These are phyloP conservation scores for Trachelus stipa DNA, from an alignment of 2,888 invertebrate genomes.

Conservation along the genomic window DNA sequence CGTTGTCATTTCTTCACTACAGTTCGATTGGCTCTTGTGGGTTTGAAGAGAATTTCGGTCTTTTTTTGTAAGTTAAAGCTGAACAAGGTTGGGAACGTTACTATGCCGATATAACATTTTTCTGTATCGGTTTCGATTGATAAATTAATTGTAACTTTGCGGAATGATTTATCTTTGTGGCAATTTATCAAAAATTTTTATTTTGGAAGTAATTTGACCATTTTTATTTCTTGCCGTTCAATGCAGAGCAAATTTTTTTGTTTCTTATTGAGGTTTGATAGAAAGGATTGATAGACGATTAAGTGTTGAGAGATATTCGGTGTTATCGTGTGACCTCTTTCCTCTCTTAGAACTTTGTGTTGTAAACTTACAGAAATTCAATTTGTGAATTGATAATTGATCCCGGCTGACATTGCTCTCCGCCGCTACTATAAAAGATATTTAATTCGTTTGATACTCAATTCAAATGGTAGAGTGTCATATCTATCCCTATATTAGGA, in stretches of 20 bases:
- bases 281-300: not conserved
- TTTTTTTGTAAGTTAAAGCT: not conserved
- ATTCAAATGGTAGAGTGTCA: not conserved
- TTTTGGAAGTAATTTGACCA: not conserved
- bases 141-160: not conserved
- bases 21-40: not conserved
- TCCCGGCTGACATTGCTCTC: not conserved
- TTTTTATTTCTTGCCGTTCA: not conserved
- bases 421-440: constrained; percentile 1
- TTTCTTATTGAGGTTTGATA: not conserved
- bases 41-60: not conserved
- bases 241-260: not conserved
- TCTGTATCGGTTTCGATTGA: not conserved
- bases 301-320: not conserved
- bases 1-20: not conserved
- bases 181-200: not conserved
- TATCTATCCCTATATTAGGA: not conserved
- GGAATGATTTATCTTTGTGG: not conserved
- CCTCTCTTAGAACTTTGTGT: not conserved
- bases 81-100: not conserved
- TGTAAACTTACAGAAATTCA: not conserved
- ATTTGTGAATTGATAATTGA: not conserved
- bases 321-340: not conserved
- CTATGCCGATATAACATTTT: not conserved
- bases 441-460: not conserved